Evolutionary conservation across 2,888 invertebrate species (phyloP).

Genomic region (Venusia cambrica): DNA sequence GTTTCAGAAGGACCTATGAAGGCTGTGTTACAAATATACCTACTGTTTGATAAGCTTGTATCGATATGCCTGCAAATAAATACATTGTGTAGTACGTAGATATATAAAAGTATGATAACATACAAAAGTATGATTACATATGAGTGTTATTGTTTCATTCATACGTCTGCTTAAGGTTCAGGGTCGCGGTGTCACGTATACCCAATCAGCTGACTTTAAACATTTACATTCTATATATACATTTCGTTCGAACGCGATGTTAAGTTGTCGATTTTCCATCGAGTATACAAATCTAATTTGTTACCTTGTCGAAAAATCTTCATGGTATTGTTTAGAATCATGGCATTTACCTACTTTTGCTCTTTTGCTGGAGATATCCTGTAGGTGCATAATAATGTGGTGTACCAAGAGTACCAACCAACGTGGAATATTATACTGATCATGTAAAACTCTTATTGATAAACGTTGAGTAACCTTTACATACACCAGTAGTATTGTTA

Average conservation of each 20-base stretch:
- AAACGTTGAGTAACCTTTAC: too few species aligned
- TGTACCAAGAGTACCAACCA: too few species aligned
- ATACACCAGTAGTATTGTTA: too few species aligned
- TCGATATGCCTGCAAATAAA: conserved; percentile 6
- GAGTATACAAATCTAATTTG: too few species aligned
- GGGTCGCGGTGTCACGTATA: conserved; percentile 50
- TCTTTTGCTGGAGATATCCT: too few species aligned
- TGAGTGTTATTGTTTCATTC: conserved; percentile 59
- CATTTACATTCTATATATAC: conserved; percentile 22
- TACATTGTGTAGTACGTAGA: conserved; percentile 9
- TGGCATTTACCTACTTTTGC: too few species aligned
- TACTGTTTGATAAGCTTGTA: conserved; percentile 7
- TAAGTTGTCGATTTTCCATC: too few species aligned
- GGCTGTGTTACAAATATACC: not conserved
- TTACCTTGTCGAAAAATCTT: too few species aligned
- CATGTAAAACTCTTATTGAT: too few species aligned
- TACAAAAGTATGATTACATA: conserved; percentile 37
- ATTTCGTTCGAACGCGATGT: conserved; percentile 17
- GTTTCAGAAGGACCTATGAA: not conserved
- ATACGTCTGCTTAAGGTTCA: conserved; percentile 50
- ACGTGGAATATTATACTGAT: too few species aligned
- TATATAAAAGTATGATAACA: conserved; percentile 34
- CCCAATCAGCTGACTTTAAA: conserved; percentile 53
- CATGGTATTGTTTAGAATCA: too few species aligned
- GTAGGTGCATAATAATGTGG: too few species aligned